Base-by-base conservation (phyloP, 2,888 invertebrate genomes). In the Neuroscelio doddi region DNA sequence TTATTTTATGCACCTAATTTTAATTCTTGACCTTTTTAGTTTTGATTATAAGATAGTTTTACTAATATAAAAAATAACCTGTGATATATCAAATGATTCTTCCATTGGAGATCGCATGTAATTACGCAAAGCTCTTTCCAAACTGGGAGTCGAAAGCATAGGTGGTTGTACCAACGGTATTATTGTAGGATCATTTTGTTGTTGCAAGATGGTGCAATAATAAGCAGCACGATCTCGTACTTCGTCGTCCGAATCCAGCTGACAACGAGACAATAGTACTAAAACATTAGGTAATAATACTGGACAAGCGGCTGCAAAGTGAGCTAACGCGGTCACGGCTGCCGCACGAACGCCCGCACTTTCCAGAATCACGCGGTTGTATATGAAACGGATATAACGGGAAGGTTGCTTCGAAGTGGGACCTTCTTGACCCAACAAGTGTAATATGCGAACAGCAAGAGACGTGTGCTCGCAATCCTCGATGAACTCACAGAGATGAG, bases 381-480 rank as follows among this genome's bases (percentile, higher is more conserved):
- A 94, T 64, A 94, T 94, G 69, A 93, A 94, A 0, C 94, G 88
- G 62, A 94, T 94, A 74, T 93, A 92, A 42, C 92, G 87, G 0
- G 96, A 95, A 0, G 99, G 98, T 70, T 95, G 94, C 73, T 93
- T 93, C 0, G 98, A 96, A 71, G 94, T 93, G 0, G 99, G 98
- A 0, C 98, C 99, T 86, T 99, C 99, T 64, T 95, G 92, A 0
- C 99, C 99, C 0, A 99, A 87, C 51, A 99, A 87, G 87, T 99
- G 97, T 32, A 99, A 87, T 72, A 99, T 98, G 21, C 97, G 89
- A 0, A 98, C 98, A 1, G 98, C 98, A 70, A 99, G 88, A 53
- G 95, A 95, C 0, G 95, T 94, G 83, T 99, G 98, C 79, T 99
- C 99, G 81, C 99, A 99, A 85, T 99, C 99, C 81, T 99, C 99